A percentile compares a stretch with the other conserved stretches of the same genome.
phyloP scores from a whole-genome alignment of 2,888 invertebrate genomes.

The Tethea ocularis region DNA sequence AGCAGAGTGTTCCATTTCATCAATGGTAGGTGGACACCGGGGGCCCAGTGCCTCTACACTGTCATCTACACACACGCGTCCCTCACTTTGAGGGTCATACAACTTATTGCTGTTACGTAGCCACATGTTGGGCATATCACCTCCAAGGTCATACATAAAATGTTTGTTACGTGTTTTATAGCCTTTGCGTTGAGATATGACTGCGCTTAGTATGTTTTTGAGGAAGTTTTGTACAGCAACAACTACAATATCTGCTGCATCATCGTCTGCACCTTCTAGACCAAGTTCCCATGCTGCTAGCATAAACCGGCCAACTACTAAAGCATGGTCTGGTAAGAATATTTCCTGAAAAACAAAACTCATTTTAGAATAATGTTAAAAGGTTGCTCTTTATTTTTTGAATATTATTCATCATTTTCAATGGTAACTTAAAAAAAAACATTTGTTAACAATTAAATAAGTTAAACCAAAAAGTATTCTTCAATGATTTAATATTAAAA shows the following conservation, averaged over 20 bases:
- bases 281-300: constrained; percentile 95
- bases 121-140: constrained; percentile 91
- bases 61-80: constrained; percentile 83
- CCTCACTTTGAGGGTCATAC: constrained; percentile 85
- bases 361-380: neutral
- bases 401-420: too few relatives aligned
- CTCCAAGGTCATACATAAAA: constrained; percentile 92
- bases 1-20: constrained; percentile 89
- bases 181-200: constrained; percentile 91
- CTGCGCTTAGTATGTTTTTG: constrained; percentile 91
- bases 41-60: constrained; percentile 86
- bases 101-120: constrained; percentile 88
- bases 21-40: constrained; percentile 87
- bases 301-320: constrained; percentile 92
- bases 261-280: constrained; percentile 92
- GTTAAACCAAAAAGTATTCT: too few relatives aligned
- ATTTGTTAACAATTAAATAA: too few relatives aligned
- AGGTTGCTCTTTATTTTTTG: neutral
- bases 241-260: constrained; percentile 91
- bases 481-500: too few relatives aligned
- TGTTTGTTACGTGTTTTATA: constrained; percentile 89
- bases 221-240: constrained; percentile 91
- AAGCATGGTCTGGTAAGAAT: constrained; percentile 92
- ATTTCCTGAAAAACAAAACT: constrained; percentile 84
- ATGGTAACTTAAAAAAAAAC: too few relatives aligned